These are phyloP conservation scores for Latrodectus elegans DNA, from an alignment of 2,888 invertebrate species.

Conservation along the genomic window DNA sequence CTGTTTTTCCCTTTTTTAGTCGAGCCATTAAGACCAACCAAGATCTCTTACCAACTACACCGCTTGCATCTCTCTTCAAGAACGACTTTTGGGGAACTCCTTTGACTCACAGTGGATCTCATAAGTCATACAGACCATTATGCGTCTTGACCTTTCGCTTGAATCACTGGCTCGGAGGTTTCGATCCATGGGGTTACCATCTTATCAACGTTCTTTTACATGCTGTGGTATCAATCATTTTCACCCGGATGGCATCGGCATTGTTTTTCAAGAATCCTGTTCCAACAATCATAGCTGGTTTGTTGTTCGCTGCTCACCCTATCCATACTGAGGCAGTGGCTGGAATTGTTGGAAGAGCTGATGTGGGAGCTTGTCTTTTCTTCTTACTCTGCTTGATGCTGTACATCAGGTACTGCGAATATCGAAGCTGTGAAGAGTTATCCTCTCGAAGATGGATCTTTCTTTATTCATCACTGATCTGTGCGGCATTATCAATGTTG, in stretches of 20 bases:
- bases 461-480: conserved; percentile 80
- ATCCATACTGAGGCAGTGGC: conserved; percentile 98
- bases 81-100: conserved; percentile 99
- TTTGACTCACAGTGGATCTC: conserved; percentile 91
- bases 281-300: conserved; percentile 81
- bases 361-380: conserved; percentile 93
- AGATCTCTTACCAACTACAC: conserved; percentile 89
- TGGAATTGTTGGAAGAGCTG: conserved; percentile 96
- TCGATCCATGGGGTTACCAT: conserved; percentile 89
- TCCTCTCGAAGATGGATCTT: conserved; percentile 74
- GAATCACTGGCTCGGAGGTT: conserved; percentile 82
- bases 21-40: conserved; percentile 96
- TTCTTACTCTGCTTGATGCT: conserved; percentile 90
- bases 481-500: conserved; percentile 88
- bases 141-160: conserved; percentile 91
- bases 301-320: conserved; percentile 95
- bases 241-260: conserved; percentile 79
- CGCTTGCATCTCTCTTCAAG: conserved; percentile 86
- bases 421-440: conserved; percentile 36
- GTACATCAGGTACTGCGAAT: conserved; percentile 83
- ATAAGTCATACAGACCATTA: conserved; percentile 96
- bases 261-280: conserved; percentile 66
- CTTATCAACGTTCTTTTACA: conserved; percentile 90
- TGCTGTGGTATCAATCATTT: conserved; percentile 87
- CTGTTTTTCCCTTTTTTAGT: conserved; percentile 80